These are phyloP conservation scores for Globodera rostochiensis DNA, from an alignment of 1,140 invertebrate species.

Conservation along the genomic window DNA sequence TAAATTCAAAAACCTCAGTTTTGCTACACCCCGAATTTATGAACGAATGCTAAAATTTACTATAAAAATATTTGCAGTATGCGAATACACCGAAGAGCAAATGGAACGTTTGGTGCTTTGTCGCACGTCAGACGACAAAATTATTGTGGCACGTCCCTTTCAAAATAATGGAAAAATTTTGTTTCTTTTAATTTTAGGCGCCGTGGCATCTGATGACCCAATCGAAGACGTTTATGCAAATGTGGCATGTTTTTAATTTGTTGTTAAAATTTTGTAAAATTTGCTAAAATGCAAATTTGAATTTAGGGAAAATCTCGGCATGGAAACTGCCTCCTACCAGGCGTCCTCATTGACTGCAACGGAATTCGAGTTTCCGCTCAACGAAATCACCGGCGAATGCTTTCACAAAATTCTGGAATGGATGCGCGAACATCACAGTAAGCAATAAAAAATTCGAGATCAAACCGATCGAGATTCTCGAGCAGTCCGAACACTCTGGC, in stretches of 20 bases:
- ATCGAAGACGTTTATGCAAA: neutral
- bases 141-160: neutral
- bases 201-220: slow-evolving; percentile 16
- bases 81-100: slow-evolving; percentile 16
- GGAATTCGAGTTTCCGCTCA: slow-evolving; percentile 20
- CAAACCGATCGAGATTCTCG: too few species aligned
- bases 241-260: neutral
- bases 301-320: slow-evolving; percentile 7
- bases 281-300: too few species aligned
- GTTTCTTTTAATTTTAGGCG: slow-evolving; percentile 8
- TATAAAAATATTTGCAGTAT: neutral
- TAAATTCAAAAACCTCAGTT: too few species aligned
- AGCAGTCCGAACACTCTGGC: too few species aligned
- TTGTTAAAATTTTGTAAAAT: too few species aligned
- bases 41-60: too few species aligned
- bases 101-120: slow-evolving; percentile 19
- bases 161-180: neutral
- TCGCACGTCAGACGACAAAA: neutral
- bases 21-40: too few species aligned
- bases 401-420: slow-evolving; percentile 13
- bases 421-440: slow-evolving; percentile 17
- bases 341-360: too few species aligned
- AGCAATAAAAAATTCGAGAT: neutral
- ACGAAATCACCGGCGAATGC: slow-evolving; percentile 22
- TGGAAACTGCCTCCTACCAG: neutral